phyloP scores from a whole-genome alignment of 2,113 vertebrate species.

The Alligator mississippiensis region DNA sequence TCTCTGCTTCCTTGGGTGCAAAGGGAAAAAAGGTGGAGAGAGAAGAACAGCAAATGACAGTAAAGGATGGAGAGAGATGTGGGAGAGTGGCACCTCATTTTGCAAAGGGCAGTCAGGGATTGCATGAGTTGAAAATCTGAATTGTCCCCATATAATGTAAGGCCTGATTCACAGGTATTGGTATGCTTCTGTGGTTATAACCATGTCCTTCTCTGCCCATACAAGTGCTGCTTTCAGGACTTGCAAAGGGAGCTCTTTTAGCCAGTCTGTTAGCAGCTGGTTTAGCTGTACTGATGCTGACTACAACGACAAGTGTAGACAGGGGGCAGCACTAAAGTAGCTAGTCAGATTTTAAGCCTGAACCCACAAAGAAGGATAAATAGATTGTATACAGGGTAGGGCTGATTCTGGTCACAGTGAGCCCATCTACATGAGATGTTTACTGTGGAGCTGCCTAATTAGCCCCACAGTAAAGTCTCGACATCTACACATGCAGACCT shows the following conservation, averaged over 20 bases:
- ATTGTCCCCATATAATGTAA: not conserved
- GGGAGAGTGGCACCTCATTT: conserved; percentile 23
- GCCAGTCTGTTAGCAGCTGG: not conserved
- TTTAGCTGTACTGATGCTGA: not conserved
- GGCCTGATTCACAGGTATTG: not conserved
- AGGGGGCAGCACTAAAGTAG: not conserved
- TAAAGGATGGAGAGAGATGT: conserved; percentile 31
- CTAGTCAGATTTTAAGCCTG: rapidly evolving
- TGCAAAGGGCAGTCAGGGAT: not conserved
- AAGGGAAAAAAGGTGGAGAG: not conserved
- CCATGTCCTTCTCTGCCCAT: not conserved
- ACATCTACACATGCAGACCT: too few species aligned
- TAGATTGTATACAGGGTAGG: too few species aligned
- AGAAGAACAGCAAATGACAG: conserved; percentile 10
- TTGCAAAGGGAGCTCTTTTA: not conserved
- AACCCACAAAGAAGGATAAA: too few species aligned
- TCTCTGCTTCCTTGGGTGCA: conserved; percentile 8
- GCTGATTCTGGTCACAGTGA: too few species aligned
- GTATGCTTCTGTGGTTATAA: not conserved
- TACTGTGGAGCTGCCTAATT: too few species aligned
- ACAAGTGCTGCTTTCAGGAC: rapidly evolving
- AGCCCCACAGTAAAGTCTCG: too few species aligned
- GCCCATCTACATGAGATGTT: too few species aligned
- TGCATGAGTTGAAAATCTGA: not conserved
- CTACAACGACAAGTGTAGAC: not conserved